phyloP scores from a whole-genome alignment of 92 coral and sea anemone genomes.

The Porites evermanni region DNA sequence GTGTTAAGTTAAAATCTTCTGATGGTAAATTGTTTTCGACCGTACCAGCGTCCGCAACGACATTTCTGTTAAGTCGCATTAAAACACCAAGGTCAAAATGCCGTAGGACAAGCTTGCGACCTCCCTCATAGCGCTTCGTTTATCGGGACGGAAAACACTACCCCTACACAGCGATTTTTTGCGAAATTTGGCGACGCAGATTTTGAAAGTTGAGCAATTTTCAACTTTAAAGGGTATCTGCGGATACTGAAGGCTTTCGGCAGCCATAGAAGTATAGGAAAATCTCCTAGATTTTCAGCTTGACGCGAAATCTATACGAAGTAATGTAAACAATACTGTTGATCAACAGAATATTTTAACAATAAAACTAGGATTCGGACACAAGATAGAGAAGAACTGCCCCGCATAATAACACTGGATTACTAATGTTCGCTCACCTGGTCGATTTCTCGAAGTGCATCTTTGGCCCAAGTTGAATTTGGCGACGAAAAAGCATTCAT shows the following conservation, averaged over 20 bases:
- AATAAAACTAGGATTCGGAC: conserved; percentile 3
- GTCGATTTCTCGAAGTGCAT: conserved; percentile 72
- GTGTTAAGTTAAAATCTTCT: conserved; percentile 30
- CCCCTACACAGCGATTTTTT: not conserved
- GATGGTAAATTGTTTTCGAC: conserved; percentile 5
- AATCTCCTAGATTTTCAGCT: not conserved
- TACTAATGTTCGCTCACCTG: conserved; percentile 68
- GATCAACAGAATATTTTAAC: conserved; percentile 17
- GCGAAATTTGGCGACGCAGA: conserved; percentile 7
- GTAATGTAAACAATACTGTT: conserved; percentile 67
- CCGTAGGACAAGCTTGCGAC: conserved; percentile 36
- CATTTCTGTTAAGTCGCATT: conserved; percentile 49
- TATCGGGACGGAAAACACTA: not conserved
- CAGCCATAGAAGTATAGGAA: not conserved
- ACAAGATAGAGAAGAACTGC: conserved; percentile 28
- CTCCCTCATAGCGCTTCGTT: conserved; percentile 28
- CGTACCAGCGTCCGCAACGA: conserved; percentile 2
- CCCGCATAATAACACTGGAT: conserved; percentile 38
- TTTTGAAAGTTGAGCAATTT: not conserved
- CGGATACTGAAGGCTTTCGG: not conserved
- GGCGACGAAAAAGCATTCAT: conserved; percentile 50
- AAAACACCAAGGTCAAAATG: conserved; percentile 55
- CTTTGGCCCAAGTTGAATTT: conserved; percentile 71
- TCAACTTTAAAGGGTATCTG: not conserved
- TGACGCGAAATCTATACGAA: conserved; percentile 24